Evolutionary conservation across 1,140 invertebrate genomes (phyloP), one percentile per base, ranked within the genome.

Genomic region (Zeugodacus cucurbitae): DNA sequence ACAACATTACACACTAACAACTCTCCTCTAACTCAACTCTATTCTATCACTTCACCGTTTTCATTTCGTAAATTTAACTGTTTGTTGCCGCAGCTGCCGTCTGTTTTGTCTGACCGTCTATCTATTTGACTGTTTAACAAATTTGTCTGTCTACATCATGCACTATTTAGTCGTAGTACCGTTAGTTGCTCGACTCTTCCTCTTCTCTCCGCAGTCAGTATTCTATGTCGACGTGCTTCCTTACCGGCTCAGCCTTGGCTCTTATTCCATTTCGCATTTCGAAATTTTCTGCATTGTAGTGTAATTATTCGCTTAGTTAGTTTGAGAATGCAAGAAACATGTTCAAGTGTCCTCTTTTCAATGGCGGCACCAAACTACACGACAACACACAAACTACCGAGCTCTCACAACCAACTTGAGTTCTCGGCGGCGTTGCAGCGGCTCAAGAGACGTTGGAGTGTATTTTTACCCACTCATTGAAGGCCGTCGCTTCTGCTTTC

Each of bases 221-320:
- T 41, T 70, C 22, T 70, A 29, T 82, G 41, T 20, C n/a, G 70
- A n/a, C n/a, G n/a, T n/a, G 44, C n/a, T 82, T 11, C 7, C 22
- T 41, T n/a, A 4, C 20, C 26, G 17, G 7, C 74, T n/a, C 41
- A 26, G 10, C 62, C 4, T 41, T 37, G 64, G 64, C 32, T 67
- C 8, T 62, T 62, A 62, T 62, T 67, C 64, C 29, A 67, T 67
- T 67, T 62, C 44, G n/a, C 70, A 78, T 82, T 48, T 48, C 74
- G n/a, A 82, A 62, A 82, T 48, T 82, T 37, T 32, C 67, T 82
- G 41, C 74, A 82, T 82, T 82, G 74, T 82, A 82, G 74, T 82
- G 74, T 82, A 82, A 82, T 82, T 82, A 82, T 82, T 82, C 74
- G 74, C 74, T 82, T 82, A 82, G 74, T 82, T 82, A 82, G 74